Evolutionary conservation across 2,113 vertebrate genomes (phyloP).

Genomic region (Aldabrachelys gigantea): DNA sequence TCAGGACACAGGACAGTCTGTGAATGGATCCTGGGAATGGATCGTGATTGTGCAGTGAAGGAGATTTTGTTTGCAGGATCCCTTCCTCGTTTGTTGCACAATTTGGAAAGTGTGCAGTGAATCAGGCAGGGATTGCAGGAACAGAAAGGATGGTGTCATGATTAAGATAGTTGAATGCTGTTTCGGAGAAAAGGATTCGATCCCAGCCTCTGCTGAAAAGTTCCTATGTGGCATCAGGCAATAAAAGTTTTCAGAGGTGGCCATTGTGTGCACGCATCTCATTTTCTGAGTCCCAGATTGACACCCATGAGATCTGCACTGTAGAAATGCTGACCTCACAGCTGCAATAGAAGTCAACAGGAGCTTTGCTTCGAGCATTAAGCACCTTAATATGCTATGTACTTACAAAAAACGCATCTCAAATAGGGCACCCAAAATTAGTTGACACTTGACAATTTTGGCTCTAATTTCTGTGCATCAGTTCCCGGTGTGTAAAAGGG

Average conservation of each 20-base stretch:
- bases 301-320: background rate
- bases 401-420: background rate
- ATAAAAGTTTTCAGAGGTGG: background rate
- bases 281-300: rapidly evolving
- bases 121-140: background rate
- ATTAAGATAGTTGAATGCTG: background rate
- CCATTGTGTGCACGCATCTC: background rate
- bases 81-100: rapidly evolving
- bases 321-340: background rate
- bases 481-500: background rate
- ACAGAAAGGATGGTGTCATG: background rate
- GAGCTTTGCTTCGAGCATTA: background rate
- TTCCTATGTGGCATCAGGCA: background rate
- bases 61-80: background rate
- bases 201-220: background rate
- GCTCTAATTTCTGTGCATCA: background rate
- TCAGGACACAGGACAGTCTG: background rate
- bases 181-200: background rate
- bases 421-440: background rate
- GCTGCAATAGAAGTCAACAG: background rate
- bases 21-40: background rate
- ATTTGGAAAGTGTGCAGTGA: background rate
- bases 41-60: rapidly evolving
- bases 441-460: background rate
- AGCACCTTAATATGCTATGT: background rate